Evolutionary conservation across 2,888 invertebrate species (phyloP).

Genomic region (Gibbula magus): DNA sequence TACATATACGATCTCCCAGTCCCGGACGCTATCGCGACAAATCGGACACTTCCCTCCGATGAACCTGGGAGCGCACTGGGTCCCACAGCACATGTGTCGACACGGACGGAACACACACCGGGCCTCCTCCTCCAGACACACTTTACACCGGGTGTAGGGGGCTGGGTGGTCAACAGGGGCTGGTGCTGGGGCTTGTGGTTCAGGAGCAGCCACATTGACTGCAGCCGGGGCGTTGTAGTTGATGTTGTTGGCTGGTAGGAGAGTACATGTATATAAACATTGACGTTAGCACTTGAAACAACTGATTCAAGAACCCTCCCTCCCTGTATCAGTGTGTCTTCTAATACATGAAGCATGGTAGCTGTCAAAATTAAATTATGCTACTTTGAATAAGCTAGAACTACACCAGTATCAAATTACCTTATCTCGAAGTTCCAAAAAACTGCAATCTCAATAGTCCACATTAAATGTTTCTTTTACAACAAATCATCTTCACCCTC

Average conservation of each 20-base stretch:
- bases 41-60: slow-evolving; percentile 37
- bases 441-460: no score
- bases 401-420: no score
- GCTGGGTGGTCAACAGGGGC: background rate
- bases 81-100: slow-evolving; percentile 38
- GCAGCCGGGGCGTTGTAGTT: background rate
- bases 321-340: no score
- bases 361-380: no score
- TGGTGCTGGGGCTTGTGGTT: background rate
- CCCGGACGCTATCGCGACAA: slow-evolving; percentile 31
- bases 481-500: no score
- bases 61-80: slow-evolving; percentile 34
- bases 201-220: background rate
- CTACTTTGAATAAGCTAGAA: no score
- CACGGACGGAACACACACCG: slow-evolving; percentile 40
- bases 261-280: no score
- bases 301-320: no score
- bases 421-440: no score
- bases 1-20: slow-evolving; percentile 27
- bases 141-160: slow-evolving; percentile 27
- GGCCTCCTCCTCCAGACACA: slow-evolving; percentile 35
- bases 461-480: no score
- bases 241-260: background rate
- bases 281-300: no score
- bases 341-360: no score